Percentiles rank a stretch among this genome's conserved stretches.
phyloP scores from a whole-genome alignment of 2,888 invertebrate genomes.

The Geophilus truncorum region DNA sequence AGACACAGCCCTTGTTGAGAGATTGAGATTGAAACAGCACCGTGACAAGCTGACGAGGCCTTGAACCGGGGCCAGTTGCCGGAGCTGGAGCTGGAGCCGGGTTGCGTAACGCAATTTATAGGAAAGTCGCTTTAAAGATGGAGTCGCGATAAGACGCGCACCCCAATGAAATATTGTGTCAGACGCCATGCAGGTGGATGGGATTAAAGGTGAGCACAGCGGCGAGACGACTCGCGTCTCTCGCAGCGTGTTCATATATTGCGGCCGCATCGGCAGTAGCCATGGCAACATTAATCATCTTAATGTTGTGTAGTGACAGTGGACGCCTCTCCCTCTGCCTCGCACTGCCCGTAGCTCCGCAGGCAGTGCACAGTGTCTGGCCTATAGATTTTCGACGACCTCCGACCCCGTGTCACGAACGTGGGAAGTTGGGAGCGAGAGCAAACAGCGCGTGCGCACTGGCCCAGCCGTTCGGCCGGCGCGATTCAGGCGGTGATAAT shows the following conservation, averaged over 20 bases:
- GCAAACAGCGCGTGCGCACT: constrained; percentile 5
- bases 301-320: constrained; percentile 15
- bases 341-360: neutral
- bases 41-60: neutral
- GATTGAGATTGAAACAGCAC: neutral
- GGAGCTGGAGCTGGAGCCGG: too few species aligned
- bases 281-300: constrained; percentile 16
- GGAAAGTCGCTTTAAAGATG: neutral
- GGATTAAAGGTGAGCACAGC: neutral
- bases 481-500: constrained; percentile 28
- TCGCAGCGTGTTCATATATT: neutral
- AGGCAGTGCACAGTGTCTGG: constrained; percentile 20
- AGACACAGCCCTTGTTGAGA: neutral
- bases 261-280: neutral
- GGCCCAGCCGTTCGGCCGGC: neutral
- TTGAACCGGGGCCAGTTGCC: neutral
- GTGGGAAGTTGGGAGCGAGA: constrained; percentile 10
- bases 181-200: constrained; percentile 12
- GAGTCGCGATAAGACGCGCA: neutral
- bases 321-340: neutral
- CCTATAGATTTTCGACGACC: constrained; percentile 9
- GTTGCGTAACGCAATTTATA: constrained; percentile 10
- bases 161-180: neutral
- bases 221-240: neutral
- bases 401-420: neutral